Base-by-base conservation (phyloP, 2,888 invertebrate genomes). In the Acleris laterana region DNA sequence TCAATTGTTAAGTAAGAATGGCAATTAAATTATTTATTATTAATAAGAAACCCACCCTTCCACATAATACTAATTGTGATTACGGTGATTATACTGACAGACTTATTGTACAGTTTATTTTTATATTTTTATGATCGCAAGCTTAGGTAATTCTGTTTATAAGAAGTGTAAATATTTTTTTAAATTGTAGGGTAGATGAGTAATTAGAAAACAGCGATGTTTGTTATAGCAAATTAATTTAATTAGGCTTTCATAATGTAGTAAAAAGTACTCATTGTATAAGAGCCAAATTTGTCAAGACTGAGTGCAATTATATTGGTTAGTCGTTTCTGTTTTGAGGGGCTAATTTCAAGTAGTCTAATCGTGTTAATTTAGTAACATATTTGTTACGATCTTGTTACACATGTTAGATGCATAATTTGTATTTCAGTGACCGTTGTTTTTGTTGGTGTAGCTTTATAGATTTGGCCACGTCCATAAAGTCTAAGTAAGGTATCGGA, bases 211-310 rank as follows among this genome's bases (percentile, higher is more conserved):
- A 63, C 53, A 44, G 62, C 48, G 48, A 61, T 52, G 48, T 55
- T 44, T 13, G 52, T 67, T 52, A 49, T 65, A 42, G 61, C 57
- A 69, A 62, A 69, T 56, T 49, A 58, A 55, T 70, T 70, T 64
- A 62, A 73, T 68, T 72, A 68, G 62, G 70, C 77, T 78, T 79
- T 72, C 77, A 80, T 82, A 79, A 72, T 74, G 77, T 79, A 77
- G 75, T 75, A 85, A 38, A 11, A 38, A 79, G 84, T 87, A 85
- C 88, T 90, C 87, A 87, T 88, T 81, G 50, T 55, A 83, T 86
- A 88, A 84, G 89, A 89, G 91, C 91, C 92, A 91, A 92, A 92
- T 88, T 86, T 87, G 87, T 87, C 81, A 91, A 93, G 93, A 93
- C 93, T 93, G 93, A 92, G 84, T 85, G 89, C 82, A 61, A 61